These are phyloP conservation scores for Isoperla grammatica DNA, from an alignment of 2,888 invertebrate genomes.

Conservation along the genomic window DNA sequence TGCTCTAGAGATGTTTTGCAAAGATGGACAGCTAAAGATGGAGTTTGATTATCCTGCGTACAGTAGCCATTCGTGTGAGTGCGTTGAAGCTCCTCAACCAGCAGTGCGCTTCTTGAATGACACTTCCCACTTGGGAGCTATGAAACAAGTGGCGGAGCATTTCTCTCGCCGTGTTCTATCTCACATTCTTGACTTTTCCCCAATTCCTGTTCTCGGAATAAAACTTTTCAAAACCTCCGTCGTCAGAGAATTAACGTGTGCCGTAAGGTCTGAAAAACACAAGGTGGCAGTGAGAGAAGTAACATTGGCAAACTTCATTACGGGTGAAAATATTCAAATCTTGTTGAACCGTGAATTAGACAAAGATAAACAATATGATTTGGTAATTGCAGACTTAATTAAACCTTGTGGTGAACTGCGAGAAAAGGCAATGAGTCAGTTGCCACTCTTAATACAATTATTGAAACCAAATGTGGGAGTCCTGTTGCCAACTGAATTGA, in stretches of 20 bases:
- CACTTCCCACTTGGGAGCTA: conserved; percentile 38
- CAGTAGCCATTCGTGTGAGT: no score
- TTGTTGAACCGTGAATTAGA: conserved; percentile 41
- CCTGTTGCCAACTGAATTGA: conserved; percentile 50
- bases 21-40: conserved; percentile 36
- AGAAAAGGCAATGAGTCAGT: conserved; percentile 40
- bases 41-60: no score
- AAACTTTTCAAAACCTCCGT: conserved; percentile 49
- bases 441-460: conserved; percentile 37
- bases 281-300: conserved; percentile 46
- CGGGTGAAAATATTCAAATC: conserved; percentile 33
- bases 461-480: conserved; percentile 45
- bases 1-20: conserved; percentile 40
- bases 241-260: conserved; percentile 41
- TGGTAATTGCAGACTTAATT: conserved; percentile 51
- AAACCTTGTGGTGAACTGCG: conserved; percentile 54
- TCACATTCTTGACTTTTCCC: conserved; percentile 52
- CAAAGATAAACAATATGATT: conserved; percentile 45
- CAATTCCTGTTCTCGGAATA: conserved; percentile 59
- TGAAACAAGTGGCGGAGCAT: conserved; percentile 44
- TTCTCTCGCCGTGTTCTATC: conserved; percentile 40
- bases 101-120: conserved; percentile 50
- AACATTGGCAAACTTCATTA: conserved; percentile 45
- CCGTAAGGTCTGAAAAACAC: conserved; percentile 42
- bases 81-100: conserved; percentile 32